Conservation (phyloP, 1,140 invertebrate genomes). For the Piezodorus guildinii region DNA sequence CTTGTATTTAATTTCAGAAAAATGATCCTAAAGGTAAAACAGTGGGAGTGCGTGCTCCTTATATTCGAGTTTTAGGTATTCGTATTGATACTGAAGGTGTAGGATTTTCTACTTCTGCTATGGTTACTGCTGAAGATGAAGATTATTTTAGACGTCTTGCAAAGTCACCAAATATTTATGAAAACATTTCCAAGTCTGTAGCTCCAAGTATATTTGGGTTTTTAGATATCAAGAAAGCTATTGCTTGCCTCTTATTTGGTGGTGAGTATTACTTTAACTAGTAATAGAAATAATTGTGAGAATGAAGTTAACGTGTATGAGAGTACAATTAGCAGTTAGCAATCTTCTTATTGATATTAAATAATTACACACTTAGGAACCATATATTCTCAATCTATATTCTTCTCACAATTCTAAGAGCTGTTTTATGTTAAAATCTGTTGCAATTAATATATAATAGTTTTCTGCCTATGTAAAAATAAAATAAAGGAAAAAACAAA, state of each 20-base stretch:
- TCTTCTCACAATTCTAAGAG: too few relatives aligned
- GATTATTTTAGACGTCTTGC: slow-evolving; percentile 81
- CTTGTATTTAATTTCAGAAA: slow-evolving; percentile 34
- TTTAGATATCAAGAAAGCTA: slow-evolving; percentile 92
- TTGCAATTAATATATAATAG: too few relatives aligned
- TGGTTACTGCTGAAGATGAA: slow-evolving; percentile 75
- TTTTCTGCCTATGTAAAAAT: too few relatives aligned
- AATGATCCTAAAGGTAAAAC: slow-evolving; percentile 37
- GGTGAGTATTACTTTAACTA: slow-evolving; percentile 37
- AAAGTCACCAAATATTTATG: slow-evolving; percentile 73
- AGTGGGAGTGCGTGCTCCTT: slow-evolving; percentile 83
- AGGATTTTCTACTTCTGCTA: slow-evolving; percentile 44
- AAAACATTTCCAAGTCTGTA: slow-evolving; percentile 79
- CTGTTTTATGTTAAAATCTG: too few relatives aligned
- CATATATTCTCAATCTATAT: too few relatives aligned
- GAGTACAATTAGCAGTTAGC: too few relatives aligned
- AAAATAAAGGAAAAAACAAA: too few relatives aligned
- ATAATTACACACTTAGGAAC: too few relatives aligned
- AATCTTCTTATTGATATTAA: too few relatives aligned
- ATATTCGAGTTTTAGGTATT: slow-evolving; percentile 88
- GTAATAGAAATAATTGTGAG: too few relatives aligned
- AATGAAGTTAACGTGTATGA: too few relatives aligned
- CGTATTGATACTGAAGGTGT: slow-evolving; percentile 71
- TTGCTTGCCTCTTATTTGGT: slow-evolving; percentile 90
- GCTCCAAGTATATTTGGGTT: slow-evolving; percentile 96